Percentiles rank a stretch among this genome's conserved stretches.
These are phyloP conservation scores for Pristionchus entomophagus DNA, from an alignment of 2,888 invertebrate species.

Conservation along the genomic window DNA sequence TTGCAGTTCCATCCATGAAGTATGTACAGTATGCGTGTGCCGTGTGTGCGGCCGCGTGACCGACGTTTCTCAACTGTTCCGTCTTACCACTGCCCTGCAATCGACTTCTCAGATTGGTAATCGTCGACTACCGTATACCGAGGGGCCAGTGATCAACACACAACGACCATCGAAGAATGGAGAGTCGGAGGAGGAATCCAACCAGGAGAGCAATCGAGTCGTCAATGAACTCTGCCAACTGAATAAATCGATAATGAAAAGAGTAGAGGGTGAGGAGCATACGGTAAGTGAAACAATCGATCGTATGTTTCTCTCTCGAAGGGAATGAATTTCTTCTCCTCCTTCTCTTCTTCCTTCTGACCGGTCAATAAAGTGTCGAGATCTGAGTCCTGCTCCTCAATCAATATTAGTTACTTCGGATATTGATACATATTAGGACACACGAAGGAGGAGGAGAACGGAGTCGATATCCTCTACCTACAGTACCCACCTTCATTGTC, in stretches of 20 bases:
- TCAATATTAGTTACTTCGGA: background rate
- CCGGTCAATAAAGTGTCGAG: background rate
- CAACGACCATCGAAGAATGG: slow-evolving; percentile 38
- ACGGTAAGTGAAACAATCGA: slow-evolving; percentile 23
- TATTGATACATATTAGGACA: no score
- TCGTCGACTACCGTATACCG: slow-evolving; percentile 28
- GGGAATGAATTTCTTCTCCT: slow-evolving; percentile 22
- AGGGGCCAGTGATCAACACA: slow-evolving; percentile 16
- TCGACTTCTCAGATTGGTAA: background rate
- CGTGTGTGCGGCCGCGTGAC: slow-evolving; percentile 21
- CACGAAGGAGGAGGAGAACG: background rate
- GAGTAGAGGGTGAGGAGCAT: background rate
- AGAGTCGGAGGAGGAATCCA: slow-evolving; percentile 27
- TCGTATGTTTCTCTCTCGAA: slow-evolving; percentile 33
- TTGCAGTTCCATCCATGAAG: slow-evolving; percentile 27
- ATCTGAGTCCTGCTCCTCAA: slow-evolving; percentile 2
- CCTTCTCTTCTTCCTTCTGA: slow-evolving; percentile 41
- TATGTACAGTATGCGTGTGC: slow-evolving; percentile 14
- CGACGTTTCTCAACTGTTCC: slow-evolving; percentile 1
- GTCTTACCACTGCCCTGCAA: slow-evolving; percentile 38
- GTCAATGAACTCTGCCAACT: slow-evolving; percentile 45
- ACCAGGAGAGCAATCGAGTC: background rate
- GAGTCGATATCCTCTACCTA: no score
- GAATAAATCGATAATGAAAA: background rate
- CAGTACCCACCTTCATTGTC: slow-evolving; percentile 13